Base-by-base conservation (phyloP, 2,888 invertebrate species). In the Therioaphis trifolii region DNA sequence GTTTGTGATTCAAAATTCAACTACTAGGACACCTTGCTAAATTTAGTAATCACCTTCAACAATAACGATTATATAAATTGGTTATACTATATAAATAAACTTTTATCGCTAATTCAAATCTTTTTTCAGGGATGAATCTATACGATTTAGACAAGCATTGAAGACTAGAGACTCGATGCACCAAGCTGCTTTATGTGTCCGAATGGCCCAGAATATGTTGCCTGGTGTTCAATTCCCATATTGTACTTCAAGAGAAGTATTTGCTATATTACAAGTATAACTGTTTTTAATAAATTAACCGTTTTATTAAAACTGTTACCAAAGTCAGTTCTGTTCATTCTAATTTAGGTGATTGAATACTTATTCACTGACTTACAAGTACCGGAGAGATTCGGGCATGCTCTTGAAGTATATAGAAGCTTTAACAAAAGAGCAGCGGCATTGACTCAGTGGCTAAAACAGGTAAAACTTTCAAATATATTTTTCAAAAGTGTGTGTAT, bases 351-450 rank as follows among this genome's bases (percentile, higher is more conserved):
- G 12, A 86, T 88, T 18, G 87, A 87, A 52, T 88, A 88, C 85
- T 85, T 87, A 43, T 87, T 87, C 84, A 87, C 88, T 15, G 88
- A 88, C 84, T 86, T 87, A 84, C 87, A 88, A 84, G 86, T 87
- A 14, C 85, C 86, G 0, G 88, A 88, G 76, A 85, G 87, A 14
- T 87, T 86, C 84, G 86, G 84, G 24, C 87, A 88, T 76, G 87
- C 87, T 4, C 85, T 85, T 18, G 86, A 87, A 63, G 86, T 87
- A 9, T 87, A 87, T 84, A 85, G 84, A 66, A 87, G 86, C 77
- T 87, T 87, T 78, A 87, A 87, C 43, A 87, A 87, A 75, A 84
- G 88, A 80, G 86, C 87, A 1, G 66, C 85, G 2, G 87, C 87
- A 27, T 85, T 88, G 4, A 86, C 86, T 29, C 85, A 86, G 11